Base-by-base conservation (phyloP, 2,113 vertebrate genomes). In the Chloropsis hardwickii region DNA sequence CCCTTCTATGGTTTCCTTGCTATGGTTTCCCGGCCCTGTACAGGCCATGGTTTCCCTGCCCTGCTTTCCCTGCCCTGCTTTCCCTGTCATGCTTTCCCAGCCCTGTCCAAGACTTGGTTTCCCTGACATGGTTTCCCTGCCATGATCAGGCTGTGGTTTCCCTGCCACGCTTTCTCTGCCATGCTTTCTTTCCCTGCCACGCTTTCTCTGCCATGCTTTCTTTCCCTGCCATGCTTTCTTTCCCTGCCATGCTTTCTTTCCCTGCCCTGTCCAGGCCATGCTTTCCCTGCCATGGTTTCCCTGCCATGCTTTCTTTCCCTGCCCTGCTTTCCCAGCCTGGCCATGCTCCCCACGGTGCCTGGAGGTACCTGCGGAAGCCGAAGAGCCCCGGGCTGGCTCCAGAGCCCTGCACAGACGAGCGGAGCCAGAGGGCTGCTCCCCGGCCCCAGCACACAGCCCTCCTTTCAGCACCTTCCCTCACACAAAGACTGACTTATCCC, bases 401-500 rank as follows among this genome's bases (percentile, higher is more conserved):
- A 72, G 79, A 97, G 96, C 88, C 97, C 95, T 78, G 87, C 84
- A 78, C 97, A 98, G 98, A 98, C 98, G 82, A 88, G 97, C 92
- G 98, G 98, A 99, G 98, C 98, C 98, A 94, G 97, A 98, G 96
- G 98, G 87, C 97, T 97, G 98, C 98, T 98, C 98, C 98, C 94
- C 81, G 86, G 96, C 98, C 98, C 97, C 97, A 95, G 93, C 97
- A 98, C 98, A 98, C 98, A 98, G 98, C 97, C 98, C 95, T 96
- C 98, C 98, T 99, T 99, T 99, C 98, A 99, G 98, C 98, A 98
- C 98, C 98, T 98, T 98, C 97, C 94, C 97, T 98, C 97, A 98
- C 98, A 99, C 98, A 99, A 99, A 99, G 98, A 97, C 97, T 91
- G 98, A 98, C 98, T 99, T 99, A 99, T 99, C 98, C 98, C 96